Conservation (phyloP, 2,797 vertebrate species). For the Malurus leucopterus region DNA sequence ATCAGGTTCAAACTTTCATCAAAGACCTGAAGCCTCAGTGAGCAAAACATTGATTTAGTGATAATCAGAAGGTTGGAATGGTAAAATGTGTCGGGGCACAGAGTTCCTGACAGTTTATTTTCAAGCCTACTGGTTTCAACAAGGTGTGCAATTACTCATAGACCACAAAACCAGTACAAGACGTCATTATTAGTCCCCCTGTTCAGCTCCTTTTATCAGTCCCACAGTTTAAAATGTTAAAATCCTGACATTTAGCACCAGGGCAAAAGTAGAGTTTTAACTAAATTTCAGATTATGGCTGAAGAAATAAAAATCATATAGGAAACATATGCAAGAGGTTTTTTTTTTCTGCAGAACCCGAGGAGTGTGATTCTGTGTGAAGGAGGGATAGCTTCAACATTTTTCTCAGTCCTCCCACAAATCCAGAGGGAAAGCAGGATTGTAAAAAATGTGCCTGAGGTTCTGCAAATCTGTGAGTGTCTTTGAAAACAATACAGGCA, state of each 20-base stretch:
- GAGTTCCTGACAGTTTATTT: background rate
- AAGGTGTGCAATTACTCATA: background rate
- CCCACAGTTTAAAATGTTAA: background rate
- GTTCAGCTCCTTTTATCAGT: background rate
- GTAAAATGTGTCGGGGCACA: background rate
- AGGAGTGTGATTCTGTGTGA: background rate
- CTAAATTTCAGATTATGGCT: background rate
- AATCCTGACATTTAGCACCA: background rate
- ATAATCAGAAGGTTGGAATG: background rate
- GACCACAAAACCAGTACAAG: background rate
- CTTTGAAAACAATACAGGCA: conserved; percentile 23
- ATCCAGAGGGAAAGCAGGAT: background rate
- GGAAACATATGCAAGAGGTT: background rate
- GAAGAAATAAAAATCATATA: background rate
- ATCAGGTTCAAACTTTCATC: background rate
- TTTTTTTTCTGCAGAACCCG: background rate
- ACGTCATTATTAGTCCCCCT: background rate
- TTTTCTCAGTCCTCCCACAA: background rate
- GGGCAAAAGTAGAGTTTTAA: background rate
- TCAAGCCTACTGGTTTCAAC: background rate
- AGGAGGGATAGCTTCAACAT: background rate
- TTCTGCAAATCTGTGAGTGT: background rate
- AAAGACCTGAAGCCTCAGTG: background rate
- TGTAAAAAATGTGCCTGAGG: background rate
- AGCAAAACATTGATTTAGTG: background rate